These are phyloP conservation scores for Porites australiensis DNA, from an alignment of 64 coral and sea anemone genomes.

Conservation along the genomic window DNA sequence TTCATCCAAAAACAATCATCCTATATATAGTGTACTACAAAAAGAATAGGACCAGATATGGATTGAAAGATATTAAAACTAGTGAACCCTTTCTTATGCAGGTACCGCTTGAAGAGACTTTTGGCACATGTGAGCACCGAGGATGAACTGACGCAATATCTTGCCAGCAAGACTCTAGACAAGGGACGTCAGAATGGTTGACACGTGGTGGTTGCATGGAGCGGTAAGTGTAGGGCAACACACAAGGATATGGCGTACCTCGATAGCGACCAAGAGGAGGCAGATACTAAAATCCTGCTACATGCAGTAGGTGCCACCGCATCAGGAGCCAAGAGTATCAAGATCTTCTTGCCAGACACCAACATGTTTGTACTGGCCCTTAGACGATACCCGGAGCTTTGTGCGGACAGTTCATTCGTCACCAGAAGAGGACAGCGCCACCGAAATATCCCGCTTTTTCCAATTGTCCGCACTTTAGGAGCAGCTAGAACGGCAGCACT, in stretches of 20 bases:
- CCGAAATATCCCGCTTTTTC: conserved; percentile 8
- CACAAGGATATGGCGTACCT: conserved; percentile 34
- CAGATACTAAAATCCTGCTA: not conserved
- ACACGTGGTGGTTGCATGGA: no score
- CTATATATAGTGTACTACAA: no score
- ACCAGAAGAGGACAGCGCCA: conserved; percentile 31
- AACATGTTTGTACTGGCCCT: conserved; percentile 27
- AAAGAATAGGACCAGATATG: no score
- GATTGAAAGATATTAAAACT: no score
- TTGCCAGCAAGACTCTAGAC: no score
- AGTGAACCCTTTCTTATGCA: no score
- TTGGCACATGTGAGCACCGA: no score
- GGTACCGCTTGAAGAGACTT: no score
- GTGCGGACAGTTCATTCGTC: conserved; percentile 28
- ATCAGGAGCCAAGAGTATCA: conserved; percentile 9
- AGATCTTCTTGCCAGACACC: conserved; percentile 6
- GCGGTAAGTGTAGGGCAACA: not conserved
- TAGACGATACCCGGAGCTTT: not conserved
- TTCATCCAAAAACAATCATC: no score
- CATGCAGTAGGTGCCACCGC: conserved; percentile 13
- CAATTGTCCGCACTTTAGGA: conserved; percentile 1
- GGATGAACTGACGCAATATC: no score
- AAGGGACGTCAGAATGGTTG: no score
- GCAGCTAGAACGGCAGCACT: no score
- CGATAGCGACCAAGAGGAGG: not conserved